Conservation (phyloP, 1,140 invertebrate genomes). For the Hydropsyche tenuis region DNA sequence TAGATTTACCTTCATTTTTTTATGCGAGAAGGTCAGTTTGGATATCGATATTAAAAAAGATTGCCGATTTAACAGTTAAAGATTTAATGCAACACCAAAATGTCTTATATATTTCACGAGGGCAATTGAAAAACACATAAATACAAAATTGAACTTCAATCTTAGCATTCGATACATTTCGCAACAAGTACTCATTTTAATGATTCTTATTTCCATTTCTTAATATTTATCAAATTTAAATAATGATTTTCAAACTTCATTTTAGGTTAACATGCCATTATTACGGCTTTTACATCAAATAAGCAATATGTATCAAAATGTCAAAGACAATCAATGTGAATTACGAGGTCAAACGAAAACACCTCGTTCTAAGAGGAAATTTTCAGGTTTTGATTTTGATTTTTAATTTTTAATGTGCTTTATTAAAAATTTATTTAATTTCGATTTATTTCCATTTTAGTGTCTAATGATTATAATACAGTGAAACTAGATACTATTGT, state of each 20-base stretch:
- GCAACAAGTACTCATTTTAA: slow-evolving; percentile 72
- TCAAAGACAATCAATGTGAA: slow-evolving; percentile 92
- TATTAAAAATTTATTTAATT: not conserved
- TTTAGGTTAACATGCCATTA: slow-evolving; percentile 91
- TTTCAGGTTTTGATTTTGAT: slow-evolving; percentile 60
- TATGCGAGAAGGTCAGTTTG: slow-evolving; percentile 88
- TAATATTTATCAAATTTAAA: slow-evolving; percentile 16
- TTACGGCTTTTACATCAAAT: slow-evolving; percentile 94
- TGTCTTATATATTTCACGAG: slow-evolving; percentile 82
- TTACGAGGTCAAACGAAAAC: slow-evolving; percentile 74
- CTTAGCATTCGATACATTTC: slow-evolving; percentile 86
- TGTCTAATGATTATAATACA: not conserved
- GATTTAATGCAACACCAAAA: slow-evolving; percentile 81
- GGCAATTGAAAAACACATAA: slow-evolving; percentile 90
- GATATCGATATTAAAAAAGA: slow-evolving; percentile 89
- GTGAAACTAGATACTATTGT: slow-evolving; percentile 32
- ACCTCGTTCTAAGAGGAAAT: slow-evolving; percentile 63
- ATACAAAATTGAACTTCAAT: slow-evolving; percentile 86
- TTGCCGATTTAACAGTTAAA: slow-evolving; percentile 88
- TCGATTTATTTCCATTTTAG: slow-evolving; percentile 13
- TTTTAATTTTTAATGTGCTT: not conserved
- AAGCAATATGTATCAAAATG: slow-evolving; percentile 96
- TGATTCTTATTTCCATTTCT: slow-evolving; percentile 22
- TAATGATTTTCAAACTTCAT: slow-evolving; percentile 7
- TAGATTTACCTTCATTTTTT: slow-evolving; percentile 87